These are phyloP conservation scores for Capreolus pygargus DNA, from an alignment of 2,113 vertebrate species.

Conservation along the genomic window DNA sequence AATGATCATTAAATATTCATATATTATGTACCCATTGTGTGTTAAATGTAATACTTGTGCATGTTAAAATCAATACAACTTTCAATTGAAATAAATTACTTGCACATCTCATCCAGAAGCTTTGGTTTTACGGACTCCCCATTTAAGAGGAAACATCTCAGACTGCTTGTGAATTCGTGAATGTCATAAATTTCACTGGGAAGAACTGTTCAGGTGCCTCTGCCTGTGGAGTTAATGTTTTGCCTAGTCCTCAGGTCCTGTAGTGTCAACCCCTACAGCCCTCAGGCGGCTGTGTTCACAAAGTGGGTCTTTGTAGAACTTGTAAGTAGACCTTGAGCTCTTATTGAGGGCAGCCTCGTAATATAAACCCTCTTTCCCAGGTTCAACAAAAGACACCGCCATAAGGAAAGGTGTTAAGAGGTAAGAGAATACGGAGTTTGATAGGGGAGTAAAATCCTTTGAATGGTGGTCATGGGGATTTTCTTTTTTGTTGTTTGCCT, in stretches of 20 bases:
- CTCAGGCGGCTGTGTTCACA: neutral
- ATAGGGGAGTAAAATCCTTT: neutral
- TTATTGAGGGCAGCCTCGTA: neutral
- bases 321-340: neutral
- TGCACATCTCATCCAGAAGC: neutral
- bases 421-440: neutral
- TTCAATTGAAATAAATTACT: slow-evolving; percentile 7
- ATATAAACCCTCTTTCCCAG: neutral
- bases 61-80: slow-evolving; percentile 37
- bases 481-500: neutral
- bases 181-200: neutral
- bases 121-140: slow-evolving; percentile 21
- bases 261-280: neutral
- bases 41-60: neutral
- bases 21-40: neutral
- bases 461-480: neutral
- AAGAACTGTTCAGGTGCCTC: neutral
- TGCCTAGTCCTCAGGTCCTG: neutral
- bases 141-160: slow-evolving; percentile 6
- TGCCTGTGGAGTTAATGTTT: neutral
- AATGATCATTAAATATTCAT: neutral
- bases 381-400: neutral
- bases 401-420: neutral
- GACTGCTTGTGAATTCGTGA: slow-evolving; percentile 11
- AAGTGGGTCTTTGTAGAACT: neutral